Percentiles rank a stretch among this genome's conserved stretches.
Conservation (phyloP, 2,888 invertebrate genomes). For the Monopis laevigella region DNA sequence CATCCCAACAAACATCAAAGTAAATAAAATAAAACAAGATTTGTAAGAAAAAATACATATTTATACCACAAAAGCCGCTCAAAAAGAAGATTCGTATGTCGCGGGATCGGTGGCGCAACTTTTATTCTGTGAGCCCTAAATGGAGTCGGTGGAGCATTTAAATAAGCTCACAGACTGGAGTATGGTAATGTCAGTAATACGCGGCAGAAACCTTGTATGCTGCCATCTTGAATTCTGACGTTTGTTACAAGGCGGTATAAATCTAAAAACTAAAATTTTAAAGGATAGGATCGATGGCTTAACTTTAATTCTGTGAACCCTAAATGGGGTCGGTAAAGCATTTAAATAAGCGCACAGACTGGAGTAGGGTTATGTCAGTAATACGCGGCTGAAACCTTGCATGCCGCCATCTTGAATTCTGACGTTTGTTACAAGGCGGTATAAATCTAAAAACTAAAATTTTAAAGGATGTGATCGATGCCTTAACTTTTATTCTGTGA, state of each 20-base stretch:
- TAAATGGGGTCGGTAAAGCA: constrained; percentile 68
- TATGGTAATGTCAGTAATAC: constrained; percentile 66
- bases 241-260: not conserved
- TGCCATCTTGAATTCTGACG: constrained; percentile 52
- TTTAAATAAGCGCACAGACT: constrained; percentile 65
- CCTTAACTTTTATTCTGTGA: constrained; percentile 63
- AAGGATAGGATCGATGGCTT: constrained; percentile 60
- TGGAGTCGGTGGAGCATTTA: constrained; percentile 68
- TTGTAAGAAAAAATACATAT: no score
- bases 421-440: not conserved
- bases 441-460: not conserved
- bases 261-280: not conserved
- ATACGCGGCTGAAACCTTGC: constrained; percentile 60
- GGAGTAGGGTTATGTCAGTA: constrained; percentile 66
- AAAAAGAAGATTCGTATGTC: constrained; percentile 43
- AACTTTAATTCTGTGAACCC: constrained; percentile 65
- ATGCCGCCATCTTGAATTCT: constrained; percentile 55
- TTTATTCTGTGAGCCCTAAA: constrained; percentile 68
- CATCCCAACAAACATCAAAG: no score
- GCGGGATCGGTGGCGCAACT: constrained; percentile 55
- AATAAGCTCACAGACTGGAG: constrained; percentile 64
- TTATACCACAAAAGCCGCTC: constrained; percentile 68
- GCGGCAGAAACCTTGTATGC: constrained; percentile 54
- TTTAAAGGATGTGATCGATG: no score
- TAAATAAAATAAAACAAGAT: no score